Conservation (phyloP, 2,113 vertebrate genomes). For the Emydocephalus ijimae region DNA sequence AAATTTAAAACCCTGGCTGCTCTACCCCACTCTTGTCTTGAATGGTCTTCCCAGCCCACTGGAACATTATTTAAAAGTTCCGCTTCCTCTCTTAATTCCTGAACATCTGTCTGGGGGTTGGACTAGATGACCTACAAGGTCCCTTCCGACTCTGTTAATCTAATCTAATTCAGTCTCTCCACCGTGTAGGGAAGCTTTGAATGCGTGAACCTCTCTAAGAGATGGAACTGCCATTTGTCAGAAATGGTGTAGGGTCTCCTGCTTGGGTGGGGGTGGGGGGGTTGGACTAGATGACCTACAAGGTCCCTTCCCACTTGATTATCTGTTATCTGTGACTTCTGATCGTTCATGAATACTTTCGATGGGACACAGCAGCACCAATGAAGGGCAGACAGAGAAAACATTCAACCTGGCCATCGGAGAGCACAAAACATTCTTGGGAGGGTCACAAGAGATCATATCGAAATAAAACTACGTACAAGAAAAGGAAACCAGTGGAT, state of each 20-base stretch:
- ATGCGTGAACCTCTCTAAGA: neutral
- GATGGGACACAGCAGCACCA: neutral
- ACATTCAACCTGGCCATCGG: fast-evolving
- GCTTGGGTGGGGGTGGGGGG: too few relatives aligned
- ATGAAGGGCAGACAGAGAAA: neutral
- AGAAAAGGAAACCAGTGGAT: neutral
- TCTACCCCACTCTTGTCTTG: neutral
- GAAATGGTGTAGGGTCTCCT: too few relatives aligned
- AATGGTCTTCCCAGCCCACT: neutral
- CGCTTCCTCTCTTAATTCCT: neutral
- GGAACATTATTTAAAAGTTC: neutral
- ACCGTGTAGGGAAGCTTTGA: neutral
- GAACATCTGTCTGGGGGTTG: too few relatives aligned
- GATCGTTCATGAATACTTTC: neutral
- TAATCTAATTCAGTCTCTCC: neutral
- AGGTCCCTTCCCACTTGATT: too few relatives aligned
- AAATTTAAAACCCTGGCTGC: neutral
- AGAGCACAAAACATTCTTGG: neutral
- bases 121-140: too few relatives aligned
- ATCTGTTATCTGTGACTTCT: neutral
- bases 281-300: too few relatives aligned
- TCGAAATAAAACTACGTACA: neutral
- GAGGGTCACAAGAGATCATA: neutral
- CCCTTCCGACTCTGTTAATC: too few relatives aligned
- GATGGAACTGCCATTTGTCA: too few relatives aligned